Evolutionary conservation across 2,797 vertebrate species (phyloP).

Genomic region (Darevskia nairensis): DNA sequence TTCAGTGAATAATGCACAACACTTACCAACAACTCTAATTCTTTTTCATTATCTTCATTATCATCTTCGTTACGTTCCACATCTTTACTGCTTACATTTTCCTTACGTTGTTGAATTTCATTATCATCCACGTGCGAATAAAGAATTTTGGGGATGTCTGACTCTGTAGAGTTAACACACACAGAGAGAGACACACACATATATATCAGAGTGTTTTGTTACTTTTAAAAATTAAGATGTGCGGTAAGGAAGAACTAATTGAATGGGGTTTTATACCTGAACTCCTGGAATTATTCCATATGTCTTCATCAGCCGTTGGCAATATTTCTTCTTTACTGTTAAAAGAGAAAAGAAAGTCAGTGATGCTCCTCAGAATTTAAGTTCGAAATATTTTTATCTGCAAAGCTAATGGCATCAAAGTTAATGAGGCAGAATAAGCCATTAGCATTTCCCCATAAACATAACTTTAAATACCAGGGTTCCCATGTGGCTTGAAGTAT

Average conservation of each 20-base stretch:
- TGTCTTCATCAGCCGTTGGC: conserved; percentile 59
- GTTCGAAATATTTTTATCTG: conserved; percentile 50
- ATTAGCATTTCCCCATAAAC: conserved; percentile 45
- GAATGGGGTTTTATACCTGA: conserved; percentile 74
- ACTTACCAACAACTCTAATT: conserved; percentile 83
- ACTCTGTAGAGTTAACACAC: conserved; percentile 73
- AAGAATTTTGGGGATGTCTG: conserved; percentile 74
- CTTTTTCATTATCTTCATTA: conserved; percentile 76
- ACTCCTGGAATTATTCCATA: conserved; percentile 73
- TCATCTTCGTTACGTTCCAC: conserved; percentile 59
- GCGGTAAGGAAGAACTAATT: conserved; percentile 64
- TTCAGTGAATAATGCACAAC: conserved; percentile 69
- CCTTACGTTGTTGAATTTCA: conserved; percentile 53
- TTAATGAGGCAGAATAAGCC: conserved; percentile 37
- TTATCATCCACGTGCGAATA: conserved; percentile 74
- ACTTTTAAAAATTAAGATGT: conserved; percentile 46
- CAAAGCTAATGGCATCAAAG: conserved; percentile 30
- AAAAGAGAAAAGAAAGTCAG: conserved; percentile 67
- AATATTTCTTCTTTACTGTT: conserved; percentile 80
- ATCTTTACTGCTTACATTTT: conserved; percentile 70
- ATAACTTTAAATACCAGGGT: conserved; percentile 6
- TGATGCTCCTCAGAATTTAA: conserved; percentile 50
- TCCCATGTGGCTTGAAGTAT: not conserved
- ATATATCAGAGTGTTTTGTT: conserved; percentile 47
- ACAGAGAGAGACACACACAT: not conserved